These are phyloP conservation scores for Chalcis sispes DNA, from an alignment of 2,888 invertebrate species.

Conservation along the genomic window DNA sequence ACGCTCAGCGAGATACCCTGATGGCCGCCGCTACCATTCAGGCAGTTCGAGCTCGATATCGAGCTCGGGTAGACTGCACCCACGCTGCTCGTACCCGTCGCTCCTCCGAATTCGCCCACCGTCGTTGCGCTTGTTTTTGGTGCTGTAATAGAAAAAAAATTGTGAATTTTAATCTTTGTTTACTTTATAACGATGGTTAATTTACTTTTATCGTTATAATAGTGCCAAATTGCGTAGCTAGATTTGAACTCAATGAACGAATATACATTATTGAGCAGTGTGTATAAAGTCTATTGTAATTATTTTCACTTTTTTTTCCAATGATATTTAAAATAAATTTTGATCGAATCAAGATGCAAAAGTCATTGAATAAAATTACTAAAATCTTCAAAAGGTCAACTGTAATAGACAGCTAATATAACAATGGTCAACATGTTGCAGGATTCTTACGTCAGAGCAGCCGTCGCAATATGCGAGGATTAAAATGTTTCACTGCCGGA, in stretches of 20 bases:
- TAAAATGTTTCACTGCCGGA: slow-evolving; percentile 43
- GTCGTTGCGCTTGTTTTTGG: slow-evolving; percentile 67
- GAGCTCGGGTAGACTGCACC: slow-evolving; percentile 62
- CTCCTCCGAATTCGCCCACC: slow-evolving; percentile 67
- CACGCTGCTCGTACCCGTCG: slow-evolving; percentile 45
- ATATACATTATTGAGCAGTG: no score
- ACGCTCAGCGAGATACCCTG: slow-evolving; percentile 58
- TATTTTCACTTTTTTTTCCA: no score
- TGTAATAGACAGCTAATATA: not conserved
- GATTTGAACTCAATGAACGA: no score
- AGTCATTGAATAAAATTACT: no score
- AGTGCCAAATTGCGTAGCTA: no score
- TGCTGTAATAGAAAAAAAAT: slow-evolving; percentile 66
- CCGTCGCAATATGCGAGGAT: slow-evolving; percentile 54
- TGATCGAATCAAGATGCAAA: no score
- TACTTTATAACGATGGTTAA: no score
- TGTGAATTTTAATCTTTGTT: no score
- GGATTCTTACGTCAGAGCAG: slow-evolving; percentile 32
- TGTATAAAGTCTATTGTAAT: no score
- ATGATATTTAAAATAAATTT: no score
- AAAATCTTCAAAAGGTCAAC: slow-evolving; percentile 10
- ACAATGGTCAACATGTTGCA: slow-evolving; percentile 11
- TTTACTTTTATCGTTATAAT: no score
- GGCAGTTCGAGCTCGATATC: slow-evolving; percentile 60
- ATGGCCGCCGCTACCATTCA: slow-evolving; percentile 60